These are phyloP conservation scores for Apodemia mormo DNA, from an alignment of 2,888 invertebrate genomes.

Conservation along the genomic window DNA sequence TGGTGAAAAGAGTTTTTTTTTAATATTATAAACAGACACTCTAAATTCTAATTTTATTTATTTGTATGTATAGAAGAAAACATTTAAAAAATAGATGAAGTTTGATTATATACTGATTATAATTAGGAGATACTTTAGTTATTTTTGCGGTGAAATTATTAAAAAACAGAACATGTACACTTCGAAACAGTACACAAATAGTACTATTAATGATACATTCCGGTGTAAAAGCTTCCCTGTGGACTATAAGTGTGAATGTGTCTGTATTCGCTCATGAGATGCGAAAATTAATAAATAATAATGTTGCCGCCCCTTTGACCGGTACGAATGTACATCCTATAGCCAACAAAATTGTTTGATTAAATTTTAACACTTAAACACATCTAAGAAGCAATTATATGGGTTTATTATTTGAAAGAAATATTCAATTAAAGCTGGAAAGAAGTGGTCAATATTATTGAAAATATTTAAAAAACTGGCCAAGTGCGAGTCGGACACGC, in stretches of 20 bases:
- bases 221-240: slow-evolving; percentile 46
- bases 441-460: too few species aligned
- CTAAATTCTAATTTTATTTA: too few species aligned
- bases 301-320: slow-evolving; percentile 41
- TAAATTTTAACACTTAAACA: slow-evolving; percentile 32
- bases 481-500: too few species aligned
- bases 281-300: slow-evolving; percentile 70
- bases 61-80: too few species aligned
- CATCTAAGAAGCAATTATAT: not conserved
- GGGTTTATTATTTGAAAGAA: not conserved
- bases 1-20: too few species aligned
- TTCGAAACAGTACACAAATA: not conserved
- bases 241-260: slow-evolving; percentile 60
- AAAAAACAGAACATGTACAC: too few species aligned
- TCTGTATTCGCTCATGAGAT: slow-evolving; percentile 57
- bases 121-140: too few species aligned
- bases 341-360: slow-evolving; percentile 22
- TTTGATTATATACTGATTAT: too few species aligned
- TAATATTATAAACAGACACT: too few species aligned
- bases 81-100: too few species aligned
- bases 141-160: too few species aligned
- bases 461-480: too few species aligned
- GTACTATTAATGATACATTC: slow-evolving; percentile 14
- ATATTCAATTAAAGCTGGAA: not conserved
- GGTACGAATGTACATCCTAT: slow-evolving; percentile 20